phyloP scores from a whole-genome alignment of 2,797 vertebrate genomes.

The Thaleichthys pacificus region DNA sequence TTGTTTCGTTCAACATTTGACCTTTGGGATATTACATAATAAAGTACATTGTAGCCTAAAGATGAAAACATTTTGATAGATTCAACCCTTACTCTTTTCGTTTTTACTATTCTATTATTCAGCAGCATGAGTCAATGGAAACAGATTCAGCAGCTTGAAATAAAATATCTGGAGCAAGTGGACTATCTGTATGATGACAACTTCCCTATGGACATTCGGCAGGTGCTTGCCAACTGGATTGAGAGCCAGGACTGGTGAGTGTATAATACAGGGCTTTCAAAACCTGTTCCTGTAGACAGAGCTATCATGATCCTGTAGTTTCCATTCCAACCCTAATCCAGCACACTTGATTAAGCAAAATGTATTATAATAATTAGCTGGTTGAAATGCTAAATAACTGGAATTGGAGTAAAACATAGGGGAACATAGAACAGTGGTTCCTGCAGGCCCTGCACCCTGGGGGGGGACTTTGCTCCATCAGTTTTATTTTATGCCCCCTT shows the following conservation, averaged over 20 bases:
- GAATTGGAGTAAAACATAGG: no score
- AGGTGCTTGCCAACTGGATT: slow-evolving; percentile 92
- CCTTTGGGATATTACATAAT: neutral
- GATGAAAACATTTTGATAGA: neutral
- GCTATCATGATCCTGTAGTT: no score
- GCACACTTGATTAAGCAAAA: no score
- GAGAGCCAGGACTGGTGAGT: slow-evolving; percentile 95
- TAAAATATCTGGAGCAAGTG: slow-evolving; percentile 92
- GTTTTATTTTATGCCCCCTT: no score
- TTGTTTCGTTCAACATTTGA: neutral
- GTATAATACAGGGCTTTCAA: neutral
- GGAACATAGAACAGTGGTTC: no score
- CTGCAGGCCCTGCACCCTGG: no score
- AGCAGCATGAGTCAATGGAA: slow-evolving; percentile 92
- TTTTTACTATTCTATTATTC: neutral
- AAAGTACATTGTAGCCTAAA: no score
- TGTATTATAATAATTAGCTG: no score
- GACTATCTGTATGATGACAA: slow-evolving; percentile 96
- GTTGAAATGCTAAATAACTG: no score
- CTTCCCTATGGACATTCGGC: slow-evolving; percentile 96
- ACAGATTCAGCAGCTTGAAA: slow-evolving; percentile 93
- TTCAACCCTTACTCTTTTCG: neutral
- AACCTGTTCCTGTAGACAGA: neutral
- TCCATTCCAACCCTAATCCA: no score
- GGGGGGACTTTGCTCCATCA: no score